Evolutionary conservation across 2,888 invertebrate species (phyloP).

Genomic region (Chironomus riparius): DNA sequence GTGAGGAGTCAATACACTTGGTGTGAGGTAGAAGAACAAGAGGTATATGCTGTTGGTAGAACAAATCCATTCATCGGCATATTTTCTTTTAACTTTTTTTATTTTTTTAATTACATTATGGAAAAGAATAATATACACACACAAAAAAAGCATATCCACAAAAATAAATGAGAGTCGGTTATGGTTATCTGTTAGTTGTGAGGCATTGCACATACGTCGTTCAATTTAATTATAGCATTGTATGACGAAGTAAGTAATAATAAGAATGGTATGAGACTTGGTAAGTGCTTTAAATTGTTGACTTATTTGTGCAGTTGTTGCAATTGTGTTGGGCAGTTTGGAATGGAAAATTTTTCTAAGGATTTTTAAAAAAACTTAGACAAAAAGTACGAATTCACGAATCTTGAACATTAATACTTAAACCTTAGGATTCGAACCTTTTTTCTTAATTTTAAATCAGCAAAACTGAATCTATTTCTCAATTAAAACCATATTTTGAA

Average conservation of each 20-base stretch:
- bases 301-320: neutral
- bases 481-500: no score
- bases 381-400: no score
- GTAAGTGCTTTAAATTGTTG: neutral
- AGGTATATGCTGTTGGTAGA: neutral
- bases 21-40: slow-evolving; percentile 14
- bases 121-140: neutral
- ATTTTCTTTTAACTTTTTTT: neutral
- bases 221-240: neutral
- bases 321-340: no score
- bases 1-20: neutral
- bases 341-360: no score
- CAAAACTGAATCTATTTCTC: no score
- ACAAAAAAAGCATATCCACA: slow-evolving; percentile 7
- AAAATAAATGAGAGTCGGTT: slow-evolving; percentile 21
- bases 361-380: no score
- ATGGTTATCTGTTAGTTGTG: neutral
- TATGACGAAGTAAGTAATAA: neutral
- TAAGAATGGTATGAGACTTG: neutral
- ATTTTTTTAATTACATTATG: slow-evolving; percentile 26
- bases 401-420: no score
- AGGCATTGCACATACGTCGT: neutral
- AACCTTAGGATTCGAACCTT: no score
- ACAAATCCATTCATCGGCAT: slow-evolving; percentile 8
- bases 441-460: no score